These are phyloP conservation scores for Aproaerema taeniolella DNA, from an alignment of 2,888 invertebrate genomes.

Conservation along the genomic window DNA sequence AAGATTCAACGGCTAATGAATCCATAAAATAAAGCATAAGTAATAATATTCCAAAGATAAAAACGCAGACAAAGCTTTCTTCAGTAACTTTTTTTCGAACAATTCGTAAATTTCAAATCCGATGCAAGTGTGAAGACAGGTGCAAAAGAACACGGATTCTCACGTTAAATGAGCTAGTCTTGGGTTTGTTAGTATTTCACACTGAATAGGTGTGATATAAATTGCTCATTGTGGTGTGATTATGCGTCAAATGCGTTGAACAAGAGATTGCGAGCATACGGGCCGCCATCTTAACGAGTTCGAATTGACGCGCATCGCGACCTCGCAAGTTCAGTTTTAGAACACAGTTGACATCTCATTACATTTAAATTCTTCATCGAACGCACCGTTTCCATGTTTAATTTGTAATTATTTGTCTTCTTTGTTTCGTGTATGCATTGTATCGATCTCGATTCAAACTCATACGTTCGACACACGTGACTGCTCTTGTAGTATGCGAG, in stretches of 20 bases:
- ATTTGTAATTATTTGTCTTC: neutral
- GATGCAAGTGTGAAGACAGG: conserved; percentile 27
- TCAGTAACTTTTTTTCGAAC: no score
- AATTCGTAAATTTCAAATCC: neutral
- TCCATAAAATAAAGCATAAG: no score
- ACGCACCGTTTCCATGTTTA: no score
- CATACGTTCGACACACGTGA: conserved; percentile 2
- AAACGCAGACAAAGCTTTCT: no score
- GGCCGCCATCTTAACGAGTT: conserved; percentile 59
- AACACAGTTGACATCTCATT: conserved; percentile 44
- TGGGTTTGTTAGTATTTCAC: conserved; percentile 44
- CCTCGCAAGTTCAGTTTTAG: conserved; percentile 60
- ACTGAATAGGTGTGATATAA: conserved; percentile 37
- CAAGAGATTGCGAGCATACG: conserved; percentile 55
- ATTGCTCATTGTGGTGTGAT: conserved; percentile 44
- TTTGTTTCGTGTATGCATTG: neutral
- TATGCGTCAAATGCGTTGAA: no score
- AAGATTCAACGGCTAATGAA: no score
- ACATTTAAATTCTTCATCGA: conserved; percentile 19
- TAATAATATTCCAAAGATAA: no score
- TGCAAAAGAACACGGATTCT: conserved; percentile 37
- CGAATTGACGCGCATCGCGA: conserved; percentile 49
- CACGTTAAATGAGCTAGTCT: conserved; percentile 29
- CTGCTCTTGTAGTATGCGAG: neutral
- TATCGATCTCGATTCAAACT: neutral